These are phyloP conservation scores for Microcebus jonahi DNA, from an alignment of 2,113 vertebrate genomes.

Conservation along the genomic window DNA sequence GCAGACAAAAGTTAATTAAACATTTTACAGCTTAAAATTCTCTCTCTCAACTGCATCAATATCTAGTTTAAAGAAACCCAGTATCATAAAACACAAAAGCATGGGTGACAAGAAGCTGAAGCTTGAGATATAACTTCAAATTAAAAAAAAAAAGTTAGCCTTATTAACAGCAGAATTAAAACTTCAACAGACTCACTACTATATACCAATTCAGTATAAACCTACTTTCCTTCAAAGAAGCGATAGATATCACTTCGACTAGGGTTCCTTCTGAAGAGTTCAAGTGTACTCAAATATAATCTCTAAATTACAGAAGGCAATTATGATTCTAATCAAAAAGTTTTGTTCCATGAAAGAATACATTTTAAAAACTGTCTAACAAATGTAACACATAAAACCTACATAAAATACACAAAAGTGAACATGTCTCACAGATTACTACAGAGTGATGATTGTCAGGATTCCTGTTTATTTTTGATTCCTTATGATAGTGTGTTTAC, in stretches of 20 bases:
- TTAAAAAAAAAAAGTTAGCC: not conserved
- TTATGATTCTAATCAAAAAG: slow-evolving; percentile 32
- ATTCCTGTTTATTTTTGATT: not conserved
- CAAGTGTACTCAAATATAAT: slow-evolving; percentile 29
- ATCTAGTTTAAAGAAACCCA: slow-evolving; percentile 28
- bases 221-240: slow-evolving; percentile 19
- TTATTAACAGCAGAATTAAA: not conserved
- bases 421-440: not conserved
- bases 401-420: not conserved
- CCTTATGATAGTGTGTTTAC: not conserved
- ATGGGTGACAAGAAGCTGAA: not conserved
- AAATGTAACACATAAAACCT: slow-evolving; percentile 14
- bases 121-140: not conserved
- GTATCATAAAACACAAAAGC: slow-evolving; percentile 17
- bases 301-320: slow-evolving; percentile 32
- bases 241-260: not conserved
- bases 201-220: slow-evolving; percentile 15
- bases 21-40: slow-evolving; percentile 1
- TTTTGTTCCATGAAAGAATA: not conserved
- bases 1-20: slow-evolving; percentile 28
- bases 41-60: not conserved
- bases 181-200: slow-evolving; percentile 17
- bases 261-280: slow-evolving; percentile 31
- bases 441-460: not conserved
- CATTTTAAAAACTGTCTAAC: slow-evolving; percentile 4